Percentiles rank a stretch among this genome's conserved stretches.
Conservation (phyloP, 2,888 invertebrate species). For the Malachius bipustulatus region DNA sequence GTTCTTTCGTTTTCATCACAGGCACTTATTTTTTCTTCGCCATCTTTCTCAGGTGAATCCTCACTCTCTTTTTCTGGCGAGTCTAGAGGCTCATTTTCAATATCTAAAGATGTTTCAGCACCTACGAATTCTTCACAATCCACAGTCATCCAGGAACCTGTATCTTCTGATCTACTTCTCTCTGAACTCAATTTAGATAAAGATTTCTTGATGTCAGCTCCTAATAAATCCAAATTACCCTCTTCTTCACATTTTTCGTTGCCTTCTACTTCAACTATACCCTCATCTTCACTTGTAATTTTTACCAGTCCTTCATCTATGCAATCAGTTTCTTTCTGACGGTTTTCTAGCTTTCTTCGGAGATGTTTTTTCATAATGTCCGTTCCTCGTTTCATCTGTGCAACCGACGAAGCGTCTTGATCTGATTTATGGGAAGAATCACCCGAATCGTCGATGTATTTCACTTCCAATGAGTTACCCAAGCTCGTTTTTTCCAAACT, state of each 20-base stretch:
- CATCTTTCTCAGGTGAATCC: too few relatives aligned
- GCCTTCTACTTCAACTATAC: slow-evolving; percentile 54
- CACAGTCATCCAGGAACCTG: slow-evolving; percentile 54
- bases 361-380: slow-evolving; percentile 32
- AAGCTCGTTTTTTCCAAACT: slow-evolving; percentile 33
- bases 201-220: slow-evolving; percentile 41
- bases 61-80: slow-evolving; percentile 29
- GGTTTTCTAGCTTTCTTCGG: slow-evolving; percentile 30
- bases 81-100: slow-evolving; percentile 30
- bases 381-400: slow-evolving; percentile 33
- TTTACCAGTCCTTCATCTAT: slow-evolving; percentile 23
- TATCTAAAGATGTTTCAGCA: slow-evolving; percentile 51
- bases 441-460: slow-evolving; percentile 36
- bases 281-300: slow-evolving; percentile 56
- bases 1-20: slow-evolving; percentile 9
- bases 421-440: slow-evolving; percentile 36
- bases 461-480: slow-evolving; percentile 36
- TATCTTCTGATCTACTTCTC: slow-evolving; percentile 54
- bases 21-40: slow-evolving; percentile 18
- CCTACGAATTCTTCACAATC: slow-evolving; percentile 57
- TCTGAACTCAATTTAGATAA: slow-evolving; percentile 36
- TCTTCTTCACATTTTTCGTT: slow-evolving; percentile 40
- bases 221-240: slow-evolving; percentile 40
- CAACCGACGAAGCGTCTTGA: slow-evolving; percentile 31
- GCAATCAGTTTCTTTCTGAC: slow-evolving; percentile 23